Conservation (phyloP, 2,113 vertebrate species). For the Nesogale talazaci region DNA sequence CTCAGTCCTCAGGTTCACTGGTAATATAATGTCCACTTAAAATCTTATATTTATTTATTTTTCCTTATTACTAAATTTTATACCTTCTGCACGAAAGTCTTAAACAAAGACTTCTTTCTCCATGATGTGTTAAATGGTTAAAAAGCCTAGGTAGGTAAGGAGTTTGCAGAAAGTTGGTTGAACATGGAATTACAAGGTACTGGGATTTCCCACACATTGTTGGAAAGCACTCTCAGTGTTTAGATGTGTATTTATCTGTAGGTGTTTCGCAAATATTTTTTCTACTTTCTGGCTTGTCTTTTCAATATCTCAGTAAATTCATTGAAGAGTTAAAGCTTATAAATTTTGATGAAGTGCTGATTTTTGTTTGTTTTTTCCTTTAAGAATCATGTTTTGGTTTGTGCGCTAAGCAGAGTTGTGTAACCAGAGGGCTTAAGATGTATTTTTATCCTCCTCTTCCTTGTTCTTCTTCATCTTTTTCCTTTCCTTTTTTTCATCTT, state of each 20-base stretch:
- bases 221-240: not conserved
- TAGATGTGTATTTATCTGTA: not conserved
- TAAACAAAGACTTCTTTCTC: no score
- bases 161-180: no score
- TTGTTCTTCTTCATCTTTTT: no score
- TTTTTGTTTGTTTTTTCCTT: not conserved
- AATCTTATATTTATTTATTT: not conserved
- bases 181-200: no score
- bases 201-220: no score
- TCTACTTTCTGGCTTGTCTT: not conserved
- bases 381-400: not conserved
- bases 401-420: not conserved
- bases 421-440: not conserved
- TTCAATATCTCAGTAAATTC: not conserved
- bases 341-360: not conserved
- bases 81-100: not conserved
- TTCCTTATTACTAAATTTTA: not conserved
- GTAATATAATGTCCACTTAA: not conserved
- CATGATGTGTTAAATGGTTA: no score
- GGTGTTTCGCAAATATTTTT: not conserved
- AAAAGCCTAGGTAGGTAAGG: no score
- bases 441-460: not conserved
- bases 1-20: not conserved
- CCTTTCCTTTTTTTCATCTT: no score
- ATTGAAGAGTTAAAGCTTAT: not conserved